Base-by-base conservation (phyloP, 2,113 vertebrate species). In the Gnathonemus echidnorhynchus region DNA sequence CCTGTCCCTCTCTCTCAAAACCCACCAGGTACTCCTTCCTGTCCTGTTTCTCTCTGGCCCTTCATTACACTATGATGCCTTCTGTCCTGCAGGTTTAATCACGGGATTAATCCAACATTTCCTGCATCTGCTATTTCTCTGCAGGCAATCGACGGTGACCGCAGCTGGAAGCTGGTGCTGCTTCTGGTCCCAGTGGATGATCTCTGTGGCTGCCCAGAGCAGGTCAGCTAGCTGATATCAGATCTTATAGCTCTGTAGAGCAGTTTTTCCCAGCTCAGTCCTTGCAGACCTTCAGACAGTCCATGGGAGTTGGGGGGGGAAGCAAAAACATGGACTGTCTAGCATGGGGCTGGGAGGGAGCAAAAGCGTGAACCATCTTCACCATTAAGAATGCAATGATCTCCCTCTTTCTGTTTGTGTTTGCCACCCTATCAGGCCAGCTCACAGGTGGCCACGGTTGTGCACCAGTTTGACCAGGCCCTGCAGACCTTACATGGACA, bases 121-220 rank as follows among this genome's bases (percentile, higher is more conserved):
- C 62, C n/a, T 42, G 24, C 13, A 56, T 4, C 17, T 49, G 52
- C 49, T 89, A 19, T 88, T 7, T 89, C 21, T 90, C 62, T 88
- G 50, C 89, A 96, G 95, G 90, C 13, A 58, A 88, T 89, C 11
- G 35, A 52, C 48, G 42, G 49, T 0, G 90, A 92, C 56, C 53
- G 21, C 3, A 91, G 91, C 56, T 96, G 96, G 96, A 95, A 94
- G 89, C 86, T 96, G 24, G 90, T 95, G 87, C 90, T 96, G 84
- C 45, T 96, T 70, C 94, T 96, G 50, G 91, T 95, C 17, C 89
- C 92, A 0, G 91, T 91, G 89, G 94, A 95, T 89, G 92, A 93
- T 53, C 11, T 91, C 21, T 94, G 94, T 86, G 39, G 91, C 89
- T 95, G 94, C 77, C 91, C 95, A 42, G 91, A 91, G 53, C 91